These are phyloP conservation scores for Cirrhinus molitorella DNA, from an alignment of 2,797 vertebrate species.

Conservation along the genomic window DNA sequence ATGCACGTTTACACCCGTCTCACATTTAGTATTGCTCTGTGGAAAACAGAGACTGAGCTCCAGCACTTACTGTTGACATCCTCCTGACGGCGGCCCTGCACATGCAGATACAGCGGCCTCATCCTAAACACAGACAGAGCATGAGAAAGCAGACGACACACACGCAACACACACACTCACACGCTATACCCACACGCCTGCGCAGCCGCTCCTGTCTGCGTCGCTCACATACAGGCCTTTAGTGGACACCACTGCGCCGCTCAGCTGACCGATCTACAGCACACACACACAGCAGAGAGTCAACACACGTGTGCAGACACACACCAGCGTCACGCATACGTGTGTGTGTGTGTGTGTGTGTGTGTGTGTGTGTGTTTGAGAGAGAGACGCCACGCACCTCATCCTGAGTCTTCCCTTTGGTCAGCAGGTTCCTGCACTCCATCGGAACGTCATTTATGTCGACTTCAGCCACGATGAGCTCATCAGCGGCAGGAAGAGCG, in stretches of 20 bases:
- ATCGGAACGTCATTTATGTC: conserved; percentile 85
- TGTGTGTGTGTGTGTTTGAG: too few relatives aligned
- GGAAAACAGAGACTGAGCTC: too few relatives aligned
- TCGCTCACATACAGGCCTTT: conserved; percentile 80
- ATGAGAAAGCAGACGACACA: conserved; percentile 10
- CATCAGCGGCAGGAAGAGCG: conserved; percentile 65
- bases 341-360: too few relatives aligned
- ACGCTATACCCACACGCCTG: conserved; percentile 71
- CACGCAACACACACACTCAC: neutral
- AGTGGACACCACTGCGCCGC: conserved; percentile 82
- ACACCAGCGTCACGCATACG: neutral
- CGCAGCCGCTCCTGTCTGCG: conserved; percentile 64
- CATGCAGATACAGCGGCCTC: conserved; percentile 82
- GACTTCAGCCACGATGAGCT: conserved; percentile 82
- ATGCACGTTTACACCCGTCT: too few relatives aligned
- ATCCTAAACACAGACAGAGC: conserved; percentile 68
- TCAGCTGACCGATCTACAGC: conserved; percentile 78
- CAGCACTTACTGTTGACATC: conserved; percentile 81
- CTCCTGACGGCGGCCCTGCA: conserved; percentile 81
- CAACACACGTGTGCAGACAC: neutral
- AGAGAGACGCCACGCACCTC: conserved; percentile 74
- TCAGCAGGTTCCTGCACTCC: conserved; percentile 82
- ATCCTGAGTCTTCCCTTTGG: conserved; percentile 84
- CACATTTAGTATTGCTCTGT: too few relatives aligned
- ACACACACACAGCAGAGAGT: neutral